These are phyloP conservation scores for Girardinichthys multiradiatus DNA, from an alignment of 2,113 vertebrate genomes.

Conservation along the genomic window DNA sequence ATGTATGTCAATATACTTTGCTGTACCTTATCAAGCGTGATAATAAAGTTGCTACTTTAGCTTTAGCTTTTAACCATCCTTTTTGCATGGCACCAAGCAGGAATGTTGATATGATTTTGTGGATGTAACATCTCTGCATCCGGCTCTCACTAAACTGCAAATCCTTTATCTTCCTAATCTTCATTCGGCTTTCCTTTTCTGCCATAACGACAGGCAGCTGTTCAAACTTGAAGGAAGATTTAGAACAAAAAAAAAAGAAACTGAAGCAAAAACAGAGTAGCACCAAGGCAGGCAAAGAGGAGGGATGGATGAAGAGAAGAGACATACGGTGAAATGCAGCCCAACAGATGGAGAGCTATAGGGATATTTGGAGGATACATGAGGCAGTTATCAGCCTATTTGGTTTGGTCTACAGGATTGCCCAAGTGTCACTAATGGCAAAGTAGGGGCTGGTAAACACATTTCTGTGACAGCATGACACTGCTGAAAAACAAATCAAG, in stretches of 20 bases:
- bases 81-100: background rate
- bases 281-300: constrained; percentile 22
- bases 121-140: background rate
- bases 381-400: constrained; percentile 79
- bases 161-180: constrained; percentile 17
- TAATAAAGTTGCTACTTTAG: background rate
- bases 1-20: background rate
- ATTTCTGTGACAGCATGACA: constrained; percentile 74
- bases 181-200: constrained; percentile 31
- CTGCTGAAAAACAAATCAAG: constrained; percentile 76
- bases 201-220: constrained; percentile 17
- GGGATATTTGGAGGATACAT: constrained; percentile 79
- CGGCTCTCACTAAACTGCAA: background rate
- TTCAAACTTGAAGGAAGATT: constrained; percentile 28
- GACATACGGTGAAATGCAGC: constrained; percentile 73
- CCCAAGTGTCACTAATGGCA: constrained; percentile 79
- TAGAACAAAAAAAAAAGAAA: constrained; percentile 11
- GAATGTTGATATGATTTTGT: background rate
- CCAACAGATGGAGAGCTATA: constrained; percentile 72
- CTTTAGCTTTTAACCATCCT: background rate
- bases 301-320: constrained; percentile 50
- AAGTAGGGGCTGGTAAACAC: constrained; percentile 78
- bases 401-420: constrained; percentile 72
- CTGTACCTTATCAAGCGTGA: background rate
- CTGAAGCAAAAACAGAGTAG: constrained; percentile 9